Conservation (phyloP, 1,140 invertebrate genomes). For the Telenomus remus region DNA sequence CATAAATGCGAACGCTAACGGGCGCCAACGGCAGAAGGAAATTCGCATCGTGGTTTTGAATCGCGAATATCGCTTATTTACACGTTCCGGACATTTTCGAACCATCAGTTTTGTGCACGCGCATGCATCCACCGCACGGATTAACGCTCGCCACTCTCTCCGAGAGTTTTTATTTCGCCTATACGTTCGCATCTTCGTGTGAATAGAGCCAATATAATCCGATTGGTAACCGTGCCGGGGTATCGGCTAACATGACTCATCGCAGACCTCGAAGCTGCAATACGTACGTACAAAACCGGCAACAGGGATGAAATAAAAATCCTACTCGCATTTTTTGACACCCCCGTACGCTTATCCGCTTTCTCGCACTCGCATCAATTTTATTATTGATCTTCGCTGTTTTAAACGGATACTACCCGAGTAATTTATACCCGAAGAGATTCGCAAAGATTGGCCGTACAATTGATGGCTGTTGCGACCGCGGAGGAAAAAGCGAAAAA, state of each 20-base stretch:
- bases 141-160: constrained; percentile 36
- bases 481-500: background rate
- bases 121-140: constrained; percentile 47
- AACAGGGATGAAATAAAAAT: constrained; percentile 36
- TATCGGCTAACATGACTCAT: constrained; percentile 38
- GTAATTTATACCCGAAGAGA: constrained; percentile 13
- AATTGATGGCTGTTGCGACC: background rate
- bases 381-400: constrained; percentile 30
- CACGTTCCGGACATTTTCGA: constrained; percentile 55
- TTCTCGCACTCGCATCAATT: constrained; percentile 6
- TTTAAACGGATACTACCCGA: constrained; percentile 3
- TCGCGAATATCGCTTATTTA: constrained; percentile 52
- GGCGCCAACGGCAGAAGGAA: constrained; percentile 29
- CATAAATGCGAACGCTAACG: constrained; percentile 39
- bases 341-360: background rate
- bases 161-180: constrained; percentile 48
- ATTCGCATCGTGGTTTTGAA: constrained; percentile 50
- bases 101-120: constrained; percentile 45
- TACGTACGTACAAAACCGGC: constrained; percentile 2
- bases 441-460: background rate
- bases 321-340: constrained; percentile 25
- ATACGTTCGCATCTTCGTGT: constrained; percentile 42
- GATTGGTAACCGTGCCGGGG: constrained; percentile 34
- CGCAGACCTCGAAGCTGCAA: constrained; percentile 9
- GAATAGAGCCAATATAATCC: constrained; percentile 50